These are phyloP conservation scores for Catajapyx aquilonaris DNA, from an alignment of 1,140 invertebrate species.

Conservation along the genomic window DNA sequence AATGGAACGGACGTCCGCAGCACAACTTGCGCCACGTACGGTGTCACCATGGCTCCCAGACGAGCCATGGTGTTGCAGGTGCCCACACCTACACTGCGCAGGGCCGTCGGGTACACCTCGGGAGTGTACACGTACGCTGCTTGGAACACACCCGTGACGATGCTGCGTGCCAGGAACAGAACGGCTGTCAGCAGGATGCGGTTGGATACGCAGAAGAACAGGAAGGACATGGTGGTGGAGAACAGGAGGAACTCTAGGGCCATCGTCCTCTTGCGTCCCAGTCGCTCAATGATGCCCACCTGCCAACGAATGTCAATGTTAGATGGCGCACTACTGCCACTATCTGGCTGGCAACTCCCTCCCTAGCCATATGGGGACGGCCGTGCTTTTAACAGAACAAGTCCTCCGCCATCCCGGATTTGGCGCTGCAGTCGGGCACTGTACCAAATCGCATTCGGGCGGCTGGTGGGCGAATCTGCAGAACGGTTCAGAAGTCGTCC, in stretches of 20 bases:
- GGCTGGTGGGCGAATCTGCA: too few relatives aligned
- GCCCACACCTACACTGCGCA: conserved; percentile 68
- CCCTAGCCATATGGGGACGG: too few relatives aligned
- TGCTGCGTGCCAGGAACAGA: conserved; percentile 70
- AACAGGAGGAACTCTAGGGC: conserved; percentile 79
- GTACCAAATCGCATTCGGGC: too few relatives aligned
- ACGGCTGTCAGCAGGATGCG: conserved; percentile 59
- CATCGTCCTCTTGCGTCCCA: conserved; percentile 84
- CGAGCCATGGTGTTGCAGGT: conserved; percentile 76
- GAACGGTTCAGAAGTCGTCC: too few relatives aligned
- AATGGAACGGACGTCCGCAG: conserved; percentile 44
- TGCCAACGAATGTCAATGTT: too few relatives aligned
- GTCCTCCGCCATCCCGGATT: too few relatives aligned
- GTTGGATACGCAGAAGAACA: conserved; percentile 45
- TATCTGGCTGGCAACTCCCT: too few relatives aligned
- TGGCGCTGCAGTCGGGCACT: too few relatives aligned
- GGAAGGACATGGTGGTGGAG: conserved; percentile 52
- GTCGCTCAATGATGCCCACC: conserved; percentile 71
- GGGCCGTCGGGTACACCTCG: conserved; percentile 79
- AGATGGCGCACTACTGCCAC: too few relatives aligned
- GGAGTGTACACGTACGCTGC: conserved; percentile 90
- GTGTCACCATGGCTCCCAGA: conserved; percentile 78
- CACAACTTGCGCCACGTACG: conserved; percentile 76
- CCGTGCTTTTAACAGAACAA: too few relatives aligned
- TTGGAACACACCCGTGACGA: conserved; percentile 85